Conservation (phyloP, 2,797 vertebrate genomes). For the Hoplostethus atlanticus region DNA sequence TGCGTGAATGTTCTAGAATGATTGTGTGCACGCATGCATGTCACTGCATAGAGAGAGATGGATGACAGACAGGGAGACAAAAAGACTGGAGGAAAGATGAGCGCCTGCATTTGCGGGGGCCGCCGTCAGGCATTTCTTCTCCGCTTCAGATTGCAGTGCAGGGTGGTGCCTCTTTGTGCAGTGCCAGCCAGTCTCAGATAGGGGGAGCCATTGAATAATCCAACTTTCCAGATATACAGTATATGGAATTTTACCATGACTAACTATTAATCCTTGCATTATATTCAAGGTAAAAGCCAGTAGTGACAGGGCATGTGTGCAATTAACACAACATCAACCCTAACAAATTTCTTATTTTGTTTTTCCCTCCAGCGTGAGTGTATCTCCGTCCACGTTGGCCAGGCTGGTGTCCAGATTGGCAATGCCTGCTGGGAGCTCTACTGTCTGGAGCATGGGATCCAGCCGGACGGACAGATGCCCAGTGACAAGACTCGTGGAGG, state of each 20-base stretch:
- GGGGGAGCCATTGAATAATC: slow-evolving; percentile 42
- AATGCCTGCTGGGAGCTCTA: slow-evolving; percentile 82
- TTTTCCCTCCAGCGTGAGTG: slow-evolving; percentile 69
- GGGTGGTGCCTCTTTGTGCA: slow-evolving; percentile 70
- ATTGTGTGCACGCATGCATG: slow-evolving; percentile 33
- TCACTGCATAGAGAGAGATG: neutral
- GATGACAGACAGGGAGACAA: slow-evolving; percentile 27
- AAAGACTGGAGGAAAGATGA: slow-evolving; percentile 19
- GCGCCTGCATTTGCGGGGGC: slow-evolving; percentile 13
- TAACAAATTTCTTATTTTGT: neutral
- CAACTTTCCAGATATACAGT: neutral
- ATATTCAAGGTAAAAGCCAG: neutral
- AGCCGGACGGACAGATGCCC: slow-evolving; percentile 77
- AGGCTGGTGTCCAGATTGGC: slow-evolving; percentile 80
- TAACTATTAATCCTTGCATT: neutral
- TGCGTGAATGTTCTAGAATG: slow-evolving; percentile 63
- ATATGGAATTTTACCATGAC: neutral
- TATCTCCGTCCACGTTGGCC: slow-evolving; percentile 80
- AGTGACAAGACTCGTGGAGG: slow-evolving; percentile 73
- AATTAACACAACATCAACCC: neutral
- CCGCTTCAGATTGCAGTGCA: slow-evolving; percentile 59
- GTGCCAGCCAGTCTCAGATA: slow-evolving; percentile 20
- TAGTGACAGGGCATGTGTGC: neutral
- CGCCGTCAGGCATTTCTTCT: slow-evolving; percentile 47
- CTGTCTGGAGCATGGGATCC: slow-evolving; percentile 79